Base-by-base conservation (phyloP, 2,888 invertebrate species). In the Pomacea canaliculata region DNA sequence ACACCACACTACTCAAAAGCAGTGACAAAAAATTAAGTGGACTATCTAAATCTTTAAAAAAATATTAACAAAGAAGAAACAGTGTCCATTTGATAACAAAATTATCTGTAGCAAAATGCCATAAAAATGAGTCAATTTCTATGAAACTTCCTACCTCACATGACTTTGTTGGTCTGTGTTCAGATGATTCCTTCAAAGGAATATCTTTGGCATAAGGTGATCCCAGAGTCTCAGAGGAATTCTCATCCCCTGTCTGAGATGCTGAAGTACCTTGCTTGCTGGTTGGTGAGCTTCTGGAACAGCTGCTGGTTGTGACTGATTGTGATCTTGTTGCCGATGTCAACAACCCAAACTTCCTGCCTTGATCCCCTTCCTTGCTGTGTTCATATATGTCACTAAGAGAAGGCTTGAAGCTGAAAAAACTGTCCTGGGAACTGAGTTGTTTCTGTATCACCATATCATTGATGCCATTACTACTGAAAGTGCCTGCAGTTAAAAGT, bases 311-410 rank as follows among this genome's bases (percentile, higher is more conserved):
- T 56, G 51, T 10, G 51, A 16, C 51, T 56, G 51, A 56, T 13
- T 56, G 10, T 16, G 51, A 10, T 56, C 16, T 10, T 56, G 51
- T 56, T 56, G 51, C 10, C 16, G 51, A 56, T 56, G 51, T 56
- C 16, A 56, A 16, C 16, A 16, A 27, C 56, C 51, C 16, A 18
- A 37, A 10, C 48, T 76, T 76, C n/a, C 69, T 69, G n/a, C n/a
- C 73, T 51, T 27, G 51, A 9, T 85, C 84, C 13, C 84, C 83
- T 66, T 87, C 86, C 70, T 87, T 88, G 79, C 87, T 87, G n/a
- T 86, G 80, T 78, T 89, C 89, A 78, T 85, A 86, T 71, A 89
- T 88, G 77, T 88, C 89, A 79, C 88, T 88, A 8, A 89, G 83
- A 1, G 85, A 86, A 16, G 82, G 84, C 74, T 84, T 85, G 63